Base-by-base conservation (phyloP, 2,113 vertebrate species). In the Phyllopteryx taeniolatus region DNA sequence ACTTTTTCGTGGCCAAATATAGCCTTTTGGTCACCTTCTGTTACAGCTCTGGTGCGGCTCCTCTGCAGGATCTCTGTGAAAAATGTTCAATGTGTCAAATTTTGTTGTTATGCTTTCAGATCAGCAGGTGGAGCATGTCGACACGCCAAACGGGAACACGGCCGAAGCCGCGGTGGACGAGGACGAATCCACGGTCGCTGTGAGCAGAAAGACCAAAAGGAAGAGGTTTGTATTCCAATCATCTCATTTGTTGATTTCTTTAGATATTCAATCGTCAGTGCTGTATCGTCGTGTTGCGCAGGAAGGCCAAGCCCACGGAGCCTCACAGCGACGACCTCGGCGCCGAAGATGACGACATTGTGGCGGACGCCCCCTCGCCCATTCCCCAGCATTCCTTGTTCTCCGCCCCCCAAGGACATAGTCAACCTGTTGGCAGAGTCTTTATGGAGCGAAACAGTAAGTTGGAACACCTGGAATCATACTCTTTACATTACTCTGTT, bases 371-470 rank as follows among this genome's bases (percentile, higher is more conserved):
- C 44, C 91, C 91, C 7, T 86, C 87, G 0, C 92, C 84, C 20
- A 83, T 88, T 64, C 87, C 90, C 13, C 95, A 93, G 22, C 94
- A 91, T 54, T 93, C 94, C 66, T 79, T 95, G 59, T 96, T 97
- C 90, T 94, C 95, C 1, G 93, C 94, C 17, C 94, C 97, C 7
- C 91, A 89, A 1, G 91, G 93, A 35, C 80, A 92, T 74, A 96
- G 95, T 88, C 96, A 97, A 82, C 94, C 95, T 10, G 90, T 95
- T 14, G 91, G 94, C 73, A 96, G 94, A 86, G 92, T 96, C 22
- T 98, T 98, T 61, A 93, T 97, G 78, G 97, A 99, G 88, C 95
- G 94, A 82, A 96, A 90, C 82, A 79, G 96, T 98, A 89, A 96
- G 97, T 94, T 11, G 42, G 44, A 31, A 76, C 42, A 17, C 15